Evolutionary conservation across 53 echinoderm and acorn worm genomes (phyloP).

Genomic region (Pentamera pediparva): DNA sequence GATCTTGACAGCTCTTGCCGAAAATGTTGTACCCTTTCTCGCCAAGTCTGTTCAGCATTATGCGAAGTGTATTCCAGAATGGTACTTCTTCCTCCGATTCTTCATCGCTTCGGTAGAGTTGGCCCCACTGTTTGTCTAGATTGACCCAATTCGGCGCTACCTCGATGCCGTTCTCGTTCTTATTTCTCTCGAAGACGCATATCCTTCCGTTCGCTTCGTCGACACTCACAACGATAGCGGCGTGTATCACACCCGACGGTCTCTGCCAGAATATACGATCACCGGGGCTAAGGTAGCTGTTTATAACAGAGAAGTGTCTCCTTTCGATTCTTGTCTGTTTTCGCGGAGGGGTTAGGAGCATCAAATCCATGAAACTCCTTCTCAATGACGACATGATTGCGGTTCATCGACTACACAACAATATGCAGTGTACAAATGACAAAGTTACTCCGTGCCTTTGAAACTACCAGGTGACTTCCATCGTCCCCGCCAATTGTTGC

Average conservation of each 20-base stretch:
- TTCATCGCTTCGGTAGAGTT: slow-evolving; percentile 22
- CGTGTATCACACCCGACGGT: slow-evolving; percentile 18
- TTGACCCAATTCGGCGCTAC: neutral
- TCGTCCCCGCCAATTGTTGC: too few relatives aligned
- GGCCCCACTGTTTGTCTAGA: neutral
- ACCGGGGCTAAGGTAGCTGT: slow-evolving; percentile 8
- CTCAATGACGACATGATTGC: neutral
- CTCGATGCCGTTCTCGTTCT: neutral
- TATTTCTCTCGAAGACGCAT: slow-evolving; percentile 7
- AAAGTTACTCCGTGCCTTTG: too few relatives aligned
- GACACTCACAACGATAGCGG: neutral
- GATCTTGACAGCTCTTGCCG: slow-evolving; percentile 17
- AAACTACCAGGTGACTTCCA: too few relatives aligned
- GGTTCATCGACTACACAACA: too few relatives aligned
- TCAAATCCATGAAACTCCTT: neutral
- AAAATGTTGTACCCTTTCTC: slow-evolving; percentile 24
- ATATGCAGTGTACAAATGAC: too few relatives aligned
- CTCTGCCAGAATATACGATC: slow-evolving; percentile 21
- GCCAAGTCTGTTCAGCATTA: slow-evolving; percentile 12
- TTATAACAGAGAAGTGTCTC: neutral
- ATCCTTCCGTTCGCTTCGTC: neutral
- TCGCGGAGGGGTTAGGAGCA: slow-evolving; percentile 3
- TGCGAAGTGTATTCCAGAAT: neutral
- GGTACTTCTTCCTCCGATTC: neutral
- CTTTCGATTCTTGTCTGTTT: slow-evolving; percentile 2